Base-by-base conservation (phyloP, 1,140 invertebrate species). In the Dreissena polymorpha region DNA sequence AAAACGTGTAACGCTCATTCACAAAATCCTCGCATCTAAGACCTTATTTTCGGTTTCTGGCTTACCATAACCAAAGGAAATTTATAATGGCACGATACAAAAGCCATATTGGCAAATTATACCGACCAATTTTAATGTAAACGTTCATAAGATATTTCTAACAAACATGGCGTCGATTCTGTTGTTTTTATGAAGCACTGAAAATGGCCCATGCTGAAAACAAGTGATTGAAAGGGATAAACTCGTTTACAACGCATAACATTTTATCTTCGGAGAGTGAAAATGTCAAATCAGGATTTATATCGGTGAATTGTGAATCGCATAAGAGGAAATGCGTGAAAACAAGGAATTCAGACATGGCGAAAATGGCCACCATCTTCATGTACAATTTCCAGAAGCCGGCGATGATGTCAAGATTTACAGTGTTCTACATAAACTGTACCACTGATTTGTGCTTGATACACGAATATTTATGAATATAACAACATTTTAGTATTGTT, bases 141-240 rank as follows among this genome's bases (percentile, higher is more conserved):
- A n/a, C 70, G 14, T 72, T 72, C 14, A 23, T 29, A 39, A 13
- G 55, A n/a, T 29, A 69, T 70, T 57, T 6, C 18, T 14, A 60
- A 13, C 51, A 82, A 81, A 82, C 70, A 82, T 82, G 79, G 79
- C 79, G 60, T 70, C 70, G 63, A 51, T 65, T 21, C 25, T 71
- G 69, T 50, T 71, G 70, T 71, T 71, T 65, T 25, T 29, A 80
- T 63, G 67, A 72, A 39, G 78, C 76, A 69, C 64, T 53, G 18
- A 53, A 29, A 29, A 78, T 67, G 65, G 64, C 14, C 49, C 13
- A 49, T 14, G 49, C 12, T 71, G 12, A 71, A 71, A 49, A 60
- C 57, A 60, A 60, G 57, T 23, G 21, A 18, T 23, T 60, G 57
- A 23, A 39, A 2, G 39, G 39, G 39, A 39, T 39, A 39, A 39